Conservation (phyloP, 1,140 invertebrate genomes). For the Sesamia nonagrioides region DNA sequence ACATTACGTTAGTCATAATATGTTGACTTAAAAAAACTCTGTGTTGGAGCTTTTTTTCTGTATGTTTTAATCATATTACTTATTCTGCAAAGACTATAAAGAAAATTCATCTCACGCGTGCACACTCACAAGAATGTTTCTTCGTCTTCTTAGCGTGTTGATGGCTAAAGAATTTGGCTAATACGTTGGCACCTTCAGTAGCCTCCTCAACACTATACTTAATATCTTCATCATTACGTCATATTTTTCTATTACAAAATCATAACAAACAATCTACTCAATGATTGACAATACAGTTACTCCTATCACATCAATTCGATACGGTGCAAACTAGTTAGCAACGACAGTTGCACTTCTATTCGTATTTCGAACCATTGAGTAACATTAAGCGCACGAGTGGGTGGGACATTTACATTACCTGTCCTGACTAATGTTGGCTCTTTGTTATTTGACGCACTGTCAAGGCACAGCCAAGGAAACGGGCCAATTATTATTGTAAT, state of each 20-base stretch:
- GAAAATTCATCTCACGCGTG: no score
- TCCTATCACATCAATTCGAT: constrained; percentile 28
- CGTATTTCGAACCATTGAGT: constrained; percentile 52
- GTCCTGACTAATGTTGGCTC: constrained; percentile 64
- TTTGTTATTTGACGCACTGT: constrained; percentile 74
- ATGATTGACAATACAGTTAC: constrained; percentile 27
- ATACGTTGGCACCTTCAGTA: no score
- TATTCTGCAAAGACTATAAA: no score
- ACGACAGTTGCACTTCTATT: constrained; percentile 33
- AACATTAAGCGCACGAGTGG: constrained; percentile 62
- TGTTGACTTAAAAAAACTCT: no score
- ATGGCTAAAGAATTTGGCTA: no score
- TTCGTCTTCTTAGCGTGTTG: no score
- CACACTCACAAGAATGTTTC: no score
- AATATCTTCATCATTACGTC: neutral
- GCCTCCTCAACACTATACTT: neutral
- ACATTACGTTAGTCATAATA: no score
- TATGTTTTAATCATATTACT: no score
- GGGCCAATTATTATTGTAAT: constrained; percentile 56
- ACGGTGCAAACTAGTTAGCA: constrained; percentile 19
- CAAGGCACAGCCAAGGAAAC: constrained; percentile 69
- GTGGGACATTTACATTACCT: constrained; percentile 71
- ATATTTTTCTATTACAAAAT: neutral
- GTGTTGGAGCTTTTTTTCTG: no score
- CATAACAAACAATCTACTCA: neutral